A percentile compares a stretch with the other conserved stretches of the same genome.
phyloP scores from a whole-genome alignment of 2,888 invertebrate genomes.

The Galerucella calmariensis region DNA sequence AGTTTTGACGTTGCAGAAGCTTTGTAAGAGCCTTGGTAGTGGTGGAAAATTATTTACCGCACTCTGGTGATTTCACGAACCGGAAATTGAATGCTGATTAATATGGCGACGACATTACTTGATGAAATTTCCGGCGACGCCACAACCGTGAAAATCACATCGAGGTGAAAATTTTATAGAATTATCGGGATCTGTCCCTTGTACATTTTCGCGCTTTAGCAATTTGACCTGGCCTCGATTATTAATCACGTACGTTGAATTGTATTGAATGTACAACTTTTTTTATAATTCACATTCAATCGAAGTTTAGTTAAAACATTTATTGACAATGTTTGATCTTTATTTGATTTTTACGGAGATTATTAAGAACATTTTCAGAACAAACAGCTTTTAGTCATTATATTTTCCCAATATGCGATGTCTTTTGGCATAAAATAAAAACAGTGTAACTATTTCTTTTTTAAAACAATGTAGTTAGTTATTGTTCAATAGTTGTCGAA shows the following conservation, averaged over 20 bases:
- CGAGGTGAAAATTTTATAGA: constrained; percentile 21
- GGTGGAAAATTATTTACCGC: constrained; percentile 17
- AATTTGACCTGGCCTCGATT: background rate
- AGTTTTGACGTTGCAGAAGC: background rate
- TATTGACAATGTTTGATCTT: no score
- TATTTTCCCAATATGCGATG: no score
- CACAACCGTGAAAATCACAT: constrained; percentile 24
- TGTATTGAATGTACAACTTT: no score
- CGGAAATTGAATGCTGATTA: constrained; percentile 28
- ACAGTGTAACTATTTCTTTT: no score
- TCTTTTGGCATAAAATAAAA: no score
- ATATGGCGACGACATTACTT: constrained; percentile 25
- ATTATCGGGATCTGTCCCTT: constrained; percentile 11
- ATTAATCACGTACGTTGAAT: background rate
- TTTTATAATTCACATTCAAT: no score
- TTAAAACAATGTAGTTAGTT: no score
- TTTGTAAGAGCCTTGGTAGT: background rate
- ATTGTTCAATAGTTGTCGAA: no score
- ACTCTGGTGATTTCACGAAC: background rate
- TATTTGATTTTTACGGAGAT: no score
- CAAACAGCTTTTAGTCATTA: no score
- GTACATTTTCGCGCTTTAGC: constrained; percentile 4
- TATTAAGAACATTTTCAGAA: no score
- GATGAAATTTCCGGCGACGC: constrained; percentile 21
- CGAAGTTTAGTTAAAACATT: no score